Base-by-base conservation (phyloP, 2,888 invertebrate genomes). In the Pachydiplax longipennis region DNA sequence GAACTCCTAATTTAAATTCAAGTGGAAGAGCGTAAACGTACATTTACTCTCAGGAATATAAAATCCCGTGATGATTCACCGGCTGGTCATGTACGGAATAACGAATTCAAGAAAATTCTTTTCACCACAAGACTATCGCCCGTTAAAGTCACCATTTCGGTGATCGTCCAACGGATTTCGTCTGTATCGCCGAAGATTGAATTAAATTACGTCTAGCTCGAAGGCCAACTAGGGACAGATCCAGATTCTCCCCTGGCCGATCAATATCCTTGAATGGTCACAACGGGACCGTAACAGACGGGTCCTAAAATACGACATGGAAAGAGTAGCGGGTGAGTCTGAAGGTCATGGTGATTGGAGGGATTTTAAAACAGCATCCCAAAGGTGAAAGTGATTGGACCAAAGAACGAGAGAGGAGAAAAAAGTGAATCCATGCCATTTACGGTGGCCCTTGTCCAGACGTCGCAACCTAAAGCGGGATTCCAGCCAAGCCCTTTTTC, bases 401-500 rank as follows among this genome's bases (percentile, higher is more conserved):
- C 37, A 61, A 13, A 15, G 87, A 83, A 8, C 6, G 15, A 22
- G 37, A 87, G 58, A 31, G 35, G 81, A n/a, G 81, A 37, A n/a
- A 81, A 81, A 37, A 83, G 53, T 35, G 58, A 83, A 87, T 87
- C 61, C n/a, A 18, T 37, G 61, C 87, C 87, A 87, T 87, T 87
- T 87, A 87, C 58, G 87, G 87, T 37, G 53, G 83, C 61, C 37
- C 48, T 40, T 40, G 61, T 40, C 87, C 22, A 61, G 87, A 87
- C 58, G 87, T 58, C 22, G 18, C 37, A 58, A 83, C 83, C 53
- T 18, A 53, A 35, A 61, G 87, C 87, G 31, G 61, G 87, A 87
- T 87, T 87, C 87, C 87, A 61, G 87, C 87, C 87, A 87, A 87
- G 58, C 87, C 87, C 87, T 15, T 87, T 87, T 61, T 65, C n/a